Evolutionary conservation across 1,140 invertebrate genomes (phyloP).

Genomic region (Diorhabda carinulata): DNA sequence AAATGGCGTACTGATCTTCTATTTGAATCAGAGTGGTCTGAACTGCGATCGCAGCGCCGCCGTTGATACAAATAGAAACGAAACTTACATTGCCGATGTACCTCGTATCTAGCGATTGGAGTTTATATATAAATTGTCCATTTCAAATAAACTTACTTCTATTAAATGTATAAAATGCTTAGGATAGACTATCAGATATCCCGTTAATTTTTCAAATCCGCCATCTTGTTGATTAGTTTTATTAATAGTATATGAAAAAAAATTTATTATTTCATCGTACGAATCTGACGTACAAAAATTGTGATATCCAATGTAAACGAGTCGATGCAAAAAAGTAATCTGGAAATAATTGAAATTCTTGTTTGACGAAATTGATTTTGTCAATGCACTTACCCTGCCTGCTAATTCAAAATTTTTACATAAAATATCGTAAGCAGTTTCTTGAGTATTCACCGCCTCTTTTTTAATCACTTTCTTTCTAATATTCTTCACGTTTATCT

Average conservation of each 20-base stretch:
- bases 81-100: too few species aligned
- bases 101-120: too few species aligned
- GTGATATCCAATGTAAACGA: constrained; percentile 13
- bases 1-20: too few species aligned
- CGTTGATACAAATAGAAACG: too few species aligned
- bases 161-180: constrained; percentile 11
- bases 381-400: constrained; percentile 19
- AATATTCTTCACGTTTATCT: too few species aligned
- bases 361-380: not conserved
- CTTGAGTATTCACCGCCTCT: constrained; percentile 16
- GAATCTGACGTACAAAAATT: not conserved
- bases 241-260: not conserved
- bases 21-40: too few species aligned
- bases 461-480: not conserved
- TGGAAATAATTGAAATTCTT: not conserved
- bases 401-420: constrained; percentile 24
- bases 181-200: constrained; percentile 5
- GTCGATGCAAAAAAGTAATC: constrained; percentile 9
- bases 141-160: constrained; percentile 3
- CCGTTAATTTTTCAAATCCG: not conserved
- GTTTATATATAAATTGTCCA: not conserved
- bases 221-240: not conserved
- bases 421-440: constrained; percentile 26
- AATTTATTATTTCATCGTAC: not conserved
- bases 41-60: too few species aligned